Conservation (phyloP, 1,140 invertebrate species). For the Spodoptera frugiperda region DNA sequence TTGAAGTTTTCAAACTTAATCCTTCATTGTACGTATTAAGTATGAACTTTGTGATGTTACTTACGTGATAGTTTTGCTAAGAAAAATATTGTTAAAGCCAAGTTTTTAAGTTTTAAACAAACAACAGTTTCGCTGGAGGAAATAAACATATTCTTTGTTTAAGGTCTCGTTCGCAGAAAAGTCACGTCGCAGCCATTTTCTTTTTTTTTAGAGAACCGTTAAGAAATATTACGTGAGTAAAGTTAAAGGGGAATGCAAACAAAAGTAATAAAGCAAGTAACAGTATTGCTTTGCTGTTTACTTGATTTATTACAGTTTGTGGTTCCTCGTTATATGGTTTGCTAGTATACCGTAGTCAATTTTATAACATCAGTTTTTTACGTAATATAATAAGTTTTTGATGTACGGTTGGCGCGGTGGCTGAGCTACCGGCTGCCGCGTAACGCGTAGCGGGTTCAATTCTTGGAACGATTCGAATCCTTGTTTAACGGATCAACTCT, state of each 20-base stretch:
- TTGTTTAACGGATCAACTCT: too few species aligned
- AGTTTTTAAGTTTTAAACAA: constrained; percentile 31
- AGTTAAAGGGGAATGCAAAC: constrained; percentile 15
- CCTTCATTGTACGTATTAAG: constrained; percentile 30
- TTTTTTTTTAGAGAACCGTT: constrained; percentile 19
- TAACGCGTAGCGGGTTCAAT: too few species aligned
- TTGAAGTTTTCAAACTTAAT: constrained; percentile 48
- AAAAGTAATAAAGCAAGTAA: constrained; percentile 21
- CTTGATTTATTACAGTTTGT: constrained; percentile 2
- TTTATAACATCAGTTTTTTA: too few species aligned
- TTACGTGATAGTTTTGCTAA: constrained; percentile 24
- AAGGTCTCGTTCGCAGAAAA: constrained; percentile 10
- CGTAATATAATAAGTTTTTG: too few species aligned
- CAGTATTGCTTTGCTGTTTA: constrained; percentile 3
- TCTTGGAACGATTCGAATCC: too few species aligned
- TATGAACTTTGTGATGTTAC: constrained; percentile 37
- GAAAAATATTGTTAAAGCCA: constrained; percentile 27
- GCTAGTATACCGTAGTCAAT: too few species aligned
- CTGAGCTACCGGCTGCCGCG: too few species aligned
- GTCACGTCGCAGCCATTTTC: constrained; percentile 10
- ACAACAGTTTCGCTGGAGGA: constrained; percentile 16
- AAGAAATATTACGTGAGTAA: constrained; percentile 29
- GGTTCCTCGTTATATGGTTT: too few species aligned
- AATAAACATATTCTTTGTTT: constrained; percentile 32
- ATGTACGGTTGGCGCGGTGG: too few species aligned